These are phyloP conservation scores for Lemur catta DNA, from an alignment of 2,797 vertebrate genomes.

Conservation along the genomic window DNA sequence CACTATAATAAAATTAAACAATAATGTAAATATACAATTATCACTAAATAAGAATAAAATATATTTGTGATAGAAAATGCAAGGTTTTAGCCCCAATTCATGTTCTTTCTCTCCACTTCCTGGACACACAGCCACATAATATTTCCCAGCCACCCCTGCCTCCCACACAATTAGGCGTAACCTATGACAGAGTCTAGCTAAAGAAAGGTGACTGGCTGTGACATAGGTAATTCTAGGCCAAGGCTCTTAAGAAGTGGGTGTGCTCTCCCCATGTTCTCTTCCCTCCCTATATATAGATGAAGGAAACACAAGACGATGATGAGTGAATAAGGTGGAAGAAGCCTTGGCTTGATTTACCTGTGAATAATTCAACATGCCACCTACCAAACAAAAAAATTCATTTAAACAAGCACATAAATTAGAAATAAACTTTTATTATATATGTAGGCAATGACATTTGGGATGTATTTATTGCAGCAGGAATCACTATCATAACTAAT, in stretches of 20 bases:
- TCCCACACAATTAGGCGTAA: neutral
- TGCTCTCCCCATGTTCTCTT: neutral
- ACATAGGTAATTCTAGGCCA: neutral
- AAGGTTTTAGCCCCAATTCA: neutral
- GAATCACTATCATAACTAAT: neutral
- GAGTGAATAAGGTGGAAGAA: neutral
- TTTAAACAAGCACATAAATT: neutral
- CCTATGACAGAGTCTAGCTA: neutral
- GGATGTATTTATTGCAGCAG: neutral
- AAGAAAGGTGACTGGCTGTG: neutral
- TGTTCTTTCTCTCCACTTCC: neutral
- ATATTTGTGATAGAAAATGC: neutral
- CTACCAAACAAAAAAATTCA: neutral
- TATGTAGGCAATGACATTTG: neutral
- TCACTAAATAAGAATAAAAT: neutral
- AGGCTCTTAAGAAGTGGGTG: neutral
- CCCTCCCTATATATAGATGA: neutral
- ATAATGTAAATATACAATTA: neutral
- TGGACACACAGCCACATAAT: neutral
- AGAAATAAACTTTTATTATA: neutral
- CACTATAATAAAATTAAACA: neutral
- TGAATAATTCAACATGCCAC: neutral
- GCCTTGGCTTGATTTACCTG: neutral
- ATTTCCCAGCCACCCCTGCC: neutral
- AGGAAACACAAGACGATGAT: neutral